phyloP scores from a whole-genome alignment of 2,113 vertebrate species.

The Alosa alosa region DNA sequence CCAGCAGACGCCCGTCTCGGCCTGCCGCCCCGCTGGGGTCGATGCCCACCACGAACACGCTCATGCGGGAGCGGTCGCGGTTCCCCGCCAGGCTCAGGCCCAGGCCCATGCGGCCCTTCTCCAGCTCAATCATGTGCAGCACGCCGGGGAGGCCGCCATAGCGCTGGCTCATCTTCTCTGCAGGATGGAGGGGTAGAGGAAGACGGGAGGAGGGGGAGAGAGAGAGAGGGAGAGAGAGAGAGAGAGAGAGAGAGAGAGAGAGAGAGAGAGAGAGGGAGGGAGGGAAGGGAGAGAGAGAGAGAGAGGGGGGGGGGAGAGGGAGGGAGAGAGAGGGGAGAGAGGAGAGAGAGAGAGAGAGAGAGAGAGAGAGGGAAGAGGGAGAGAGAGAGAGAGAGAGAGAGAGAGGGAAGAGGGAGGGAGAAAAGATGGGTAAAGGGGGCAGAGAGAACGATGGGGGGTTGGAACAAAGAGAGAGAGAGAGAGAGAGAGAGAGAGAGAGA shows the following conservation, averaged over 20 bases:
- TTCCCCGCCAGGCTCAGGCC: constrained; percentile 98
- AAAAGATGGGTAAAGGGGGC: too few species aligned
- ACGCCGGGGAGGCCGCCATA: constrained; percentile 85
- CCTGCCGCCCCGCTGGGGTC: constrained; percentile 91
- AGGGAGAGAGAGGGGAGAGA: too few species aligned
- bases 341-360: neutral
- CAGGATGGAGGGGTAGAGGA: constrained; percentile 20
- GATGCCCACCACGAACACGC: constrained; percentile 95
- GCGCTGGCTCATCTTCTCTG: constrained; percentile 83
- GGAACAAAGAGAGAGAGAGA: neutral
- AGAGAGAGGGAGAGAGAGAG: neutral
- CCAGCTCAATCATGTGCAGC: constrained; percentile 89
- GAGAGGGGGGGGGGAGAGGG: too few species aligned
- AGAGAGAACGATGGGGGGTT: too few species aligned
- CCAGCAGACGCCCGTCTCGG: constrained; percentile 84
- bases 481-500: neutral
- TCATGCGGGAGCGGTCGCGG: constrained; percentile 92
- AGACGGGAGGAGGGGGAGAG: neutral
- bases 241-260: constrained; percentile 10
- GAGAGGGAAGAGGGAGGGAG: too few species aligned
- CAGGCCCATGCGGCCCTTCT: constrained; percentile 90
- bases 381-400: too few species aligned
- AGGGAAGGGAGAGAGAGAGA: too few species aligned
- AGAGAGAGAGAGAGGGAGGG: neutral
- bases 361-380: too few species aligned